Evolutionary conservation across 2,113 vertebrate species (phyloP).

Genomic region (Ceuthmochares aereus): DNA sequence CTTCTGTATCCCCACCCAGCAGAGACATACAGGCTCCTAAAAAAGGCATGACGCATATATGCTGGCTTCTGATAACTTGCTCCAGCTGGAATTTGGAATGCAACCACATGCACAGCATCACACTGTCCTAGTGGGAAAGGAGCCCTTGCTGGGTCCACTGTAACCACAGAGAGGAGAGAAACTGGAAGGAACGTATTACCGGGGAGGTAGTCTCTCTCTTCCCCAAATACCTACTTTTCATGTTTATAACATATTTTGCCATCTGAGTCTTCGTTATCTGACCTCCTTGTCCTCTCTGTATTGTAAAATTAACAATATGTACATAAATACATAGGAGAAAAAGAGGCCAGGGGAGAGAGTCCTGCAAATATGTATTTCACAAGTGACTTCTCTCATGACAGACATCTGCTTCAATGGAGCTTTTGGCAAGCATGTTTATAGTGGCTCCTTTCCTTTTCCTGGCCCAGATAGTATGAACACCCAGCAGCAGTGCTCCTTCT

Average conservation of each 20-base stretch:
- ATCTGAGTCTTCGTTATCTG: background rate
- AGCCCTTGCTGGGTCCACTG: background rate
- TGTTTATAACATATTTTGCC: background rate
- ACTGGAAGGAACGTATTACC: background rate
- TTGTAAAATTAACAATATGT: background rate
- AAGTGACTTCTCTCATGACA: background rate
- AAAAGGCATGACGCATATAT: background rate
- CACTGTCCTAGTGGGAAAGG: background rate
- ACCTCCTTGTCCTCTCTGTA: background rate
- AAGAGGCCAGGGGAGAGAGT: accelerated
- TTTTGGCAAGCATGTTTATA: background rate
- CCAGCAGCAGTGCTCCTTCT: background rate
- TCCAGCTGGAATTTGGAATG: background rate
- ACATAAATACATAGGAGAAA: background rate
- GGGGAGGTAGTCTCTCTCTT: background rate
- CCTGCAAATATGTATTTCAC: background rate
- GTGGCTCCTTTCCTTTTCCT: background rate
- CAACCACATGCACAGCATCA: background rate
- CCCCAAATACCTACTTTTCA: background rate
- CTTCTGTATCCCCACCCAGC: background rate
- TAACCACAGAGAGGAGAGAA: background rate
- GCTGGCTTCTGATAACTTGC: background rate
- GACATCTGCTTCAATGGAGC: background rate
- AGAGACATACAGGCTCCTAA: background rate
- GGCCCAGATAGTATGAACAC: background rate